phyloP scores from a whole-genome alignment of 2,113 vertebrate genomes.

The Nothobranchius furzeri region DNA sequence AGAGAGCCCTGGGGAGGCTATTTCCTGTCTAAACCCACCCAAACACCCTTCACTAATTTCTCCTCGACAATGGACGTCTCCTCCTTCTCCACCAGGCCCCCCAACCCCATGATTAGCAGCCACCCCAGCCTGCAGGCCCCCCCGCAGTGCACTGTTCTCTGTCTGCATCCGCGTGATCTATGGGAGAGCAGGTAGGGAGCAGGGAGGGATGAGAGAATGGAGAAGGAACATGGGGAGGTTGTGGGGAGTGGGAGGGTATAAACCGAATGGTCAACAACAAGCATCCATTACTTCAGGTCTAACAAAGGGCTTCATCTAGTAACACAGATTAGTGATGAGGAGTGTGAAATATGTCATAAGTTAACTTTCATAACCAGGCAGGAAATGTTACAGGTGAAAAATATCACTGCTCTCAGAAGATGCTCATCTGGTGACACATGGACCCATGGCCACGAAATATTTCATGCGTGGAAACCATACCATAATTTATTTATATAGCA shows the following conservation, averaged over 20 bases:
- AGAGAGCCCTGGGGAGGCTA: conserved; percentile 57
- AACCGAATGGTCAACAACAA: conserved; percentile 67
- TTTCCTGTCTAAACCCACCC: conserved; percentile 54
- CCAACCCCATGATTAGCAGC: conserved; percentile 68
- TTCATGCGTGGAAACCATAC: no score
- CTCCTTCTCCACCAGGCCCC: conserved; percentile 66
- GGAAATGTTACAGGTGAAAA: conserved; percentile 23
- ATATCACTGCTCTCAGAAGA: no score
- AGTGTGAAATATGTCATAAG: conserved; percentile 10
- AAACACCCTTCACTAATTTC: conserved; percentile 49
- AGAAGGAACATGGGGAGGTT: conserved; percentile 60
- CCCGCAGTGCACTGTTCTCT: conserved; percentile 91
- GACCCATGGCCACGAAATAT: no score
- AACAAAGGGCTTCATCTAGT: conserved; percentile 30
- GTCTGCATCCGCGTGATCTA: conserved; percentile 97
- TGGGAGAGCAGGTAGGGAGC: conserved; percentile 59
- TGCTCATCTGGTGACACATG: background rate
- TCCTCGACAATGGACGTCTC: conserved; percentile 59
- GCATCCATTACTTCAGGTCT: conserved; percentile 51
- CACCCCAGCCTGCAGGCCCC: conserved; percentile 79
- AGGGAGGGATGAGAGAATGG: conserved; percentile 44
- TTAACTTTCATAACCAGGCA: conserved; percentile 15
- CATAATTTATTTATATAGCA: no score
- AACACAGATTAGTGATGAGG: conserved; percentile 26
- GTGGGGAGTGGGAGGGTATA: conserved; percentile 25